phyloP scores from a whole-genome alignment of 2,888 invertebrate genomes.

The Leucania comma region DNA sequence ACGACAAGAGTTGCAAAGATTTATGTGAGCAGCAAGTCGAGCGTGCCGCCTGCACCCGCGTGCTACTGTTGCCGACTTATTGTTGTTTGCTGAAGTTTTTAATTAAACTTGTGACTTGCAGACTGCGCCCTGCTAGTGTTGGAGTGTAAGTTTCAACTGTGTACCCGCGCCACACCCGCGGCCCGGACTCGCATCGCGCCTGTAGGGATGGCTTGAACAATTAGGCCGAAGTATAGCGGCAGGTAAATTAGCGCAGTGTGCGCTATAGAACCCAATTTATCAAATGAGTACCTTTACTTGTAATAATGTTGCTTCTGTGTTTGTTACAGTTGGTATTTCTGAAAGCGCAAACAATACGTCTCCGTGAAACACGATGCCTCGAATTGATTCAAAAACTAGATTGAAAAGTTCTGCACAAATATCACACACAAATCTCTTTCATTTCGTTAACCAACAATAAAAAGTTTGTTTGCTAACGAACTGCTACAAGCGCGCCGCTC shows the following conservation, averaged over 20 bases:
- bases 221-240: background rate
- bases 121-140: slow-evolving; percentile 11
- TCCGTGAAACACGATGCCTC: background rate
- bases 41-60: slow-evolving; percentile 1
- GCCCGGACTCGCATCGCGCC: background rate
- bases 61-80: slow-evolving; percentile 33
- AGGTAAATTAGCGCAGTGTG: too few relatives aligned
- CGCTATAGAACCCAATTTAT: background rate
- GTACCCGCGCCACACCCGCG: background rate
- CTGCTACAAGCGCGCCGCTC: too few relatives aligned
- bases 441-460: background rate
- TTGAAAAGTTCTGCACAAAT: too few relatives aligned
- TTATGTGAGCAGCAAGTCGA: slow-evolving; percentile 4
- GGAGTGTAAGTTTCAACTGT: slow-evolving; percentile 2
- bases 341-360: background rate
- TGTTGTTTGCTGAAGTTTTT: slow-evolving; percentile 39
- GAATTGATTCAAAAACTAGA: background rate
- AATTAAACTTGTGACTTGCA: slow-evolving; percentile 35
- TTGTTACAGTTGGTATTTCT: background rate
- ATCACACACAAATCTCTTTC: background rate
- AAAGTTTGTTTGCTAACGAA: too few relatives aligned
- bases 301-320: background rate
- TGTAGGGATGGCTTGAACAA: background rate
- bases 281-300: background rate
- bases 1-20: slow-evolving; percentile 11